Evolutionary conservation across 2,113 vertebrate species (phyloP).

Genomic region (Bos indicus): DNA sequence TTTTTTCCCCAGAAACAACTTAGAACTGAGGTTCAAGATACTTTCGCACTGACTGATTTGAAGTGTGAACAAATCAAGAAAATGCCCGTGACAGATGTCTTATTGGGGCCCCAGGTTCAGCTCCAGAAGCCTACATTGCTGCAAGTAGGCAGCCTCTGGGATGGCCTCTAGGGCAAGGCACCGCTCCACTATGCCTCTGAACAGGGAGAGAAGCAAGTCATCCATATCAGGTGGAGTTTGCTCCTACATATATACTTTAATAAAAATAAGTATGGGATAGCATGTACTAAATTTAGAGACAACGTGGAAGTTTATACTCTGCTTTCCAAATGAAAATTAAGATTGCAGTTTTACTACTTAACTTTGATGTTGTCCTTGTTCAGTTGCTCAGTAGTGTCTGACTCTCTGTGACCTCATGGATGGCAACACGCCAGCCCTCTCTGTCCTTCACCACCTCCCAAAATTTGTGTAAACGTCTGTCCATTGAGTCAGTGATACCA

Average conservation of each 20-base stretch:
- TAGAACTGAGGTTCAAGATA: background rate
- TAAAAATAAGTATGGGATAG: background rate
- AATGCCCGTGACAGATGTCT: background rate
- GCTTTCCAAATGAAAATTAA: background rate
- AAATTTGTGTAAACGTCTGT: background rate
- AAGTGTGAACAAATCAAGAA: background rate
- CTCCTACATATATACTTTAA: background rate
- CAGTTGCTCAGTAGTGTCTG: background rate
- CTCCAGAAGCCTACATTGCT: background rate
- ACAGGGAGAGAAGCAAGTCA: background rate
- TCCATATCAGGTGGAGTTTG: background rate
- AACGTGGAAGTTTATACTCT: background rate
- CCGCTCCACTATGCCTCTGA: background rate
- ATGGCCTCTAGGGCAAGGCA: background rate
- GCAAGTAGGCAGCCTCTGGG: background rate
- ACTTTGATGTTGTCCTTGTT: background rate
- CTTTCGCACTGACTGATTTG: background rate
- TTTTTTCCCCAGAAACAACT: background rate
- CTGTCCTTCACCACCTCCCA: background rate
- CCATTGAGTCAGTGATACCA: background rate
- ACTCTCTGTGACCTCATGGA: background rate
- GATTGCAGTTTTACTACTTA: background rate
- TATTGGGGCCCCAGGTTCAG: background rate
- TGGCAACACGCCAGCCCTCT: accelerated
- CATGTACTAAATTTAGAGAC: background rate